Base-by-base conservation (phyloP, 2,797 vertebrate genomes). In the Enteromius treurensis region DNA sequence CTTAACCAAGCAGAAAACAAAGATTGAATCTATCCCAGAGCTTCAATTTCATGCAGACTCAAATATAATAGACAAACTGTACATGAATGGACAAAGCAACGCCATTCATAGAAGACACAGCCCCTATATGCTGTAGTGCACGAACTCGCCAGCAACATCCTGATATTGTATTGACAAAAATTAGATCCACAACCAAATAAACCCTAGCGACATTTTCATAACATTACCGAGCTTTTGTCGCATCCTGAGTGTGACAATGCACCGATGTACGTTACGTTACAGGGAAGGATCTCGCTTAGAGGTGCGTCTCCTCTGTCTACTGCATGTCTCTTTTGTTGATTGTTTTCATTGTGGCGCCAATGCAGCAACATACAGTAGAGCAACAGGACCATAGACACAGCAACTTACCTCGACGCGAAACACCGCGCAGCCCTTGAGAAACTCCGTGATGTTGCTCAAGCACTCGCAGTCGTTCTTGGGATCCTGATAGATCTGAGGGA, bases 361-460 rank as follows among this genome's bases (percentile, higher is more conserved):
- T 62, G 55, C 6, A 58, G 42, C 58, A 74, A 11, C 15, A 26
- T 67, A 29, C 67, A 42, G 76, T 49, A 64, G 15, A n/a, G 19
- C 47, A 4, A 17, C 65, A 58, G 21, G 1, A 60, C 15, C 45
- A 75, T 14, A 80, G n/a, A 51, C 9, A 32, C 53, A 65, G n/a
- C 26, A 51, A 89, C 96, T 97, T 92, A 99, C 97, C 96, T 98
- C 97, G 87, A 98, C 94, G 60, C 94, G 95, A 92, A 97, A 96
- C 83, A 91, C 90, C 65, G 92, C 95, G 90, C 97, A 97, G 92
- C 95, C 96, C 89, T 94, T 95, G 81, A 98, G 90, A 86, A 98
- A 99, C 95, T 97, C 96, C 85, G 89, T 93, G 83, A 98, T 96
- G 93, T 98, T 99, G 92, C 93, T 95, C 91, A 97, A 94, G 88